phyloP scores from a whole-genome alignment of 2,888 invertebrate genomes.

The Sicus ferrugineus region DNA sequence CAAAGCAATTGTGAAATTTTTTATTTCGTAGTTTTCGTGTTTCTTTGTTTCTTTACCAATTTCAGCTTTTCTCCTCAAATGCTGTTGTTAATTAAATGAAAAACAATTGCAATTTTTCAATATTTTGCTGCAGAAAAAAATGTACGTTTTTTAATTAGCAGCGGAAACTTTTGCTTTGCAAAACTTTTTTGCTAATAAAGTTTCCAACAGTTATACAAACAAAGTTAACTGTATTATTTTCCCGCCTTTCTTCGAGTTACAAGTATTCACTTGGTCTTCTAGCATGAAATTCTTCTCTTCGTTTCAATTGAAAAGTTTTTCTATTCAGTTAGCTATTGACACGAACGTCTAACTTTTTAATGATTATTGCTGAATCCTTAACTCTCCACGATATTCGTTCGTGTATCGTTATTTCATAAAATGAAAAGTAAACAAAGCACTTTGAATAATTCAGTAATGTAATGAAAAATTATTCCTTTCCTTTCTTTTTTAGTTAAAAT shows the following conservation, averaged over 20 bases:
- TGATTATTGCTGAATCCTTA: background rate
- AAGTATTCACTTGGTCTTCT: background rate
- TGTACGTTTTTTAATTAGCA: slow-evolving; percentile 11
- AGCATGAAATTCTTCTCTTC: background rate
- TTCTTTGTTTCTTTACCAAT: too few species aligned
- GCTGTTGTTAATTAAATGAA: background rate
- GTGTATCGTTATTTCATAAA: too few species aligned
- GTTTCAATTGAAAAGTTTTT: slow-evolving; percentile 1
- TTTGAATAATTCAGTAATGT: too few species aligned
- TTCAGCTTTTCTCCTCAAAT: too few species aligned
- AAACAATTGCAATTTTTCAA: background rate
- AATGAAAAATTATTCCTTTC: too few species aligned
- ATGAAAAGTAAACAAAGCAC: too few species aligned
- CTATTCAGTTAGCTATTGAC: background rate
- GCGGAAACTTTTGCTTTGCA: slow-evolving; percentile 3
- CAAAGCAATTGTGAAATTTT: too few species aligned
- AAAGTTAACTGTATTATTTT: background rate
- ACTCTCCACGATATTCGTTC: background rate
- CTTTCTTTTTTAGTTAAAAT: too few species aligned
- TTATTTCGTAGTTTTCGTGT: too few species aligned
- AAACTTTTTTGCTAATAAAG: background rate
- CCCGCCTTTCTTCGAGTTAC: slow-evolving; percentile 1
- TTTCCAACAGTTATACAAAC: background rate
- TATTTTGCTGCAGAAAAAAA: background rate
- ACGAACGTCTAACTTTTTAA: background rate